Conservation (phyloP, 2,797 vertebrate genomes). For the Epinephelus awoara region DNA sequence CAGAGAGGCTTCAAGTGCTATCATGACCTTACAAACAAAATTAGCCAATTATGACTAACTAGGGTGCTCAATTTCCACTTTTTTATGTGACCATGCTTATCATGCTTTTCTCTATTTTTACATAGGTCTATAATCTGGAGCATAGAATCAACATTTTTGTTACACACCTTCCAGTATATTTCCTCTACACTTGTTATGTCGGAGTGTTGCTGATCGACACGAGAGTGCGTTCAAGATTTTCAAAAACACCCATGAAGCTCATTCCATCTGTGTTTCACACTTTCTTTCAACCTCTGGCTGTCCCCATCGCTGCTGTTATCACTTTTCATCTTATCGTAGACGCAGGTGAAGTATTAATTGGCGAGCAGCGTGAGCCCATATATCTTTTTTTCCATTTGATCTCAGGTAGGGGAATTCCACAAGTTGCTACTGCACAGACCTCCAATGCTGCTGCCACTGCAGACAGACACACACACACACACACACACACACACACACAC, state of each 20-base stretch:
- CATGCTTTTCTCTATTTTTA: constrained; percentile 75
- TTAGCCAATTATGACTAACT: constrained; percentile 88
- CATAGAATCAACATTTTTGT: constrained; percentile 73
- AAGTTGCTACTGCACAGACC: constrained; percentile 84
- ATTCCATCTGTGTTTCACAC: constrained; percentile 26
- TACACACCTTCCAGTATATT: constrained; percentile 66
- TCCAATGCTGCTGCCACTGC: constrained; percentile 73
- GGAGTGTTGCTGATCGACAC: constrained; percentile 30
- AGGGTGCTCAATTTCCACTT: constrained; percentile 83
- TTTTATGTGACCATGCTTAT: constrained; percentile 73
- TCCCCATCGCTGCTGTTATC: constrained; percentile 51
- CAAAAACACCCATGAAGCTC: constrained; percentile 28
- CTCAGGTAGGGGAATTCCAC: constrained; percentile 91
- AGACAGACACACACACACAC: constrained; percentile 36
- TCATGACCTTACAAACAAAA: constrained; percentile 88
- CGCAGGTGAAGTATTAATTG: constrained; percentile 86
- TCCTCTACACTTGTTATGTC: constrained; percentile 42
- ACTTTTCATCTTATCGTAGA: constrained; percentile 62
- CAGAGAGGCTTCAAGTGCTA: constrained; percentile 87
- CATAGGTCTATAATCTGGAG: constrained; percentile 65
- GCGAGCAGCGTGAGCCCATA: constrained; percentile 77
- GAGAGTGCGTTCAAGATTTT: constrained; percentile 38
- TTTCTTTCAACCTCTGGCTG: constrained; percentile 59
- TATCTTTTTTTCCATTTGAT: constrained; percentile 81
- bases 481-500: constrained; percentile 26